These are phyloP conservation scores for Orchestia grillus DNA, from an alignment of 1,140 invertebrate genomes.

Conservation along the genomic window DNA sequence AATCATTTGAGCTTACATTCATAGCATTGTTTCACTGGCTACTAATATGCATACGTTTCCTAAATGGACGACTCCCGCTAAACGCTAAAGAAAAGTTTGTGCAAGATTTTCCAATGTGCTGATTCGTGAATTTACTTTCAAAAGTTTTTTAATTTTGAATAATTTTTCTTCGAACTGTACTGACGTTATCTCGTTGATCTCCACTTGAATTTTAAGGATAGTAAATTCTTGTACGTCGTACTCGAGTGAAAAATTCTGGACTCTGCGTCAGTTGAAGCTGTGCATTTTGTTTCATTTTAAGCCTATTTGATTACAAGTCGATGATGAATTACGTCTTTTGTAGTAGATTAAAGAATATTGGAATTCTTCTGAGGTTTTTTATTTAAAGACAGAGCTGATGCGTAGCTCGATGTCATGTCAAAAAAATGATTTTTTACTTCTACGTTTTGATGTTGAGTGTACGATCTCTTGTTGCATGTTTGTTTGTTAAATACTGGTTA, in stretches of 20 bases:
- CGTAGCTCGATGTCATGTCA: background rate
- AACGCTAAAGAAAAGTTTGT: too few species aligned
- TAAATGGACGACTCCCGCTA: too few species aligned
- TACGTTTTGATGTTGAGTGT: background rate
- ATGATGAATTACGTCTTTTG: background rate
- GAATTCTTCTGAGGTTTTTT: background rate
- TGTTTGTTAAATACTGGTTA: background rate
- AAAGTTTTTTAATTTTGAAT: background rate
- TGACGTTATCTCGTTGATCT: background rate
- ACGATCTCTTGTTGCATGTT: background rate
- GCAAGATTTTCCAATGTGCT: too few species aligned
- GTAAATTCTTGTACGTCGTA: background rate
- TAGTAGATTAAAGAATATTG: background rate
- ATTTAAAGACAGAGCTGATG: background rate
- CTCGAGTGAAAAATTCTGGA: background rate
- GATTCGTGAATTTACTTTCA: background rate
- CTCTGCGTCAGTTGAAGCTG: background rate
- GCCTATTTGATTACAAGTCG: background rate
- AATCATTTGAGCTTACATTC: background rate
- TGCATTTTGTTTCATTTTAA: background rate
- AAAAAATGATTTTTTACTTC: background rate
- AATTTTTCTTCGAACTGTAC: background rate
- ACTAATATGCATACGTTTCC: background rate
- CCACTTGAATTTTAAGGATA: background rate
- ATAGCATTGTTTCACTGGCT: background rate